Conservation (phyloP, 92 coral and sea anemone species). For the Zoanthus solanderi region DNA sequence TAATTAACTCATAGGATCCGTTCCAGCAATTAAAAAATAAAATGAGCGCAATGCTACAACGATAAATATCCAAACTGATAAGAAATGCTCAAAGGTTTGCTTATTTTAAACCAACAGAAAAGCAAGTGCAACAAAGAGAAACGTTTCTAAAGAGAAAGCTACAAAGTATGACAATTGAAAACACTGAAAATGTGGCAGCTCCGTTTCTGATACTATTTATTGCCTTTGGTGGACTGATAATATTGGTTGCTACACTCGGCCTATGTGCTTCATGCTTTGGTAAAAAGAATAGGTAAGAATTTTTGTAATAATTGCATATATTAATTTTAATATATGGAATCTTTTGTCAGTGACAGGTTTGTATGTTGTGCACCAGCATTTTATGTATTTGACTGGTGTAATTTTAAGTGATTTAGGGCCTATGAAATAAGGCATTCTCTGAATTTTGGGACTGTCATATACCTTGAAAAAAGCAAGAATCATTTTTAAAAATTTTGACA, state of each 20-base stretch:
- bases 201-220: neutral
- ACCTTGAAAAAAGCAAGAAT: no score
- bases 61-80: neutral
- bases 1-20: neutral
- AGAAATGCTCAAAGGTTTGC: neutral
- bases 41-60: neutral
- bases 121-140: neutral
- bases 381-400: no score
- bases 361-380: no score
- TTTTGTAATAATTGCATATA: no score
- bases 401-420: no score
- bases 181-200: neutral
- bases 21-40: neutral
- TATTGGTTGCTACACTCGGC: constrained; percentile 6
- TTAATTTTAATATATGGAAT: no score
- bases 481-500: no score
- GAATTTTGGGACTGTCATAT: no score
- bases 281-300: constrained; percentile 17
- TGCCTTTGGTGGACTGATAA: constrained; percentile 26
- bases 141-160: constrained; percentile 1
- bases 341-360: no score
- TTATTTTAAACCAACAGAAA: neutral
- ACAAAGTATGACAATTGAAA: neutral
- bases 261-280: constrained; percentile 20
- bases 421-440: no score